Evolutionary conservation across 2,797 vertebrate genomes (phyloP), one percentile per base, ranked within the genome.

Genomic region (Brotula barbata): DNA sequence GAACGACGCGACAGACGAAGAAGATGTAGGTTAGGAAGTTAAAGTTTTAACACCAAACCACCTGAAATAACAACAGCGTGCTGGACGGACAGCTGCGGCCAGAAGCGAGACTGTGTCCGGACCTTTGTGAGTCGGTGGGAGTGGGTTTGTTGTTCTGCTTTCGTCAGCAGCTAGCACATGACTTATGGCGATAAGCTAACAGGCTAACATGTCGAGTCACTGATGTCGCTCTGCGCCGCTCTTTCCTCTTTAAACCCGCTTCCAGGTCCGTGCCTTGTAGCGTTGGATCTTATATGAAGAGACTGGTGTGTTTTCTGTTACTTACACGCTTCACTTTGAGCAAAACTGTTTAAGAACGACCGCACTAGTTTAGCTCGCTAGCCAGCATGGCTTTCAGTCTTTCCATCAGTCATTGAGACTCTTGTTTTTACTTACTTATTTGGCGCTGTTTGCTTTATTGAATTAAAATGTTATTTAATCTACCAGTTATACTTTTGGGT

Each of bases 191-290:
- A 43, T 50, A 43, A 5, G 16, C 28, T 73, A 71, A 67, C 68
- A 66, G 57, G 65, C 79, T 83, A 85, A 84, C 81, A 54, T 80
- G 85, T 81, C 47, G 81, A 84, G 85, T 87, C 83, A 85, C 81
- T 59, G 54, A 50, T 45, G 51, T 59, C 20, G 11, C 33, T 11
- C 19, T 46, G 1, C 2, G 16, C 21, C 0, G 20, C 34, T 33
- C 31, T 6, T 6, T 33, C 11, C 11, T 6, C 11, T 33, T 33
- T 33, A 33, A 6, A 12, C 13, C 34, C 13, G 34, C 31, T 33
- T 6, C 34, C 9, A n/a, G 6, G 9, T 36, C 9, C 13, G 3
- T 7, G 13, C 34, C 34, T 4, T 4, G 1, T 16, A 1, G 55
- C 44, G 21, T 39, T 3, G 39, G 22, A 5, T 9, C 20, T 8